Conservation (phyloP, 2,888 invertebrate genomes). For the Euphydryas editha region DNA sequence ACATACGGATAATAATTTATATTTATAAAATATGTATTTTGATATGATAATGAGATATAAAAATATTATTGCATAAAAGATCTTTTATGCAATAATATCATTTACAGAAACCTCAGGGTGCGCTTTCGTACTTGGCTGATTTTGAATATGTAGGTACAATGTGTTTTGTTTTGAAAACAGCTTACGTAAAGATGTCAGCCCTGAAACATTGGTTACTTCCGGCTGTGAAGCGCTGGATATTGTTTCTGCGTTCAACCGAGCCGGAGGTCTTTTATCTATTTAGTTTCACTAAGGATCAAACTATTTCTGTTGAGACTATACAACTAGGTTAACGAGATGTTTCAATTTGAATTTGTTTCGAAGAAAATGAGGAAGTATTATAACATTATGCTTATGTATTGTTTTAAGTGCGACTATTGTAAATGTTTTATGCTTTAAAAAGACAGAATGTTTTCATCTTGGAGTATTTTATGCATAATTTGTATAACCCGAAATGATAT, state of each 20-base stretch:
- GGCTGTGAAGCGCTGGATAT: slow-evolving; percentile 55
- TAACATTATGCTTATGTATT: background rate
- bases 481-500: too few relatives aligned
- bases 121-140: background rate
- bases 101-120: too few relatives aligned
- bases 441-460: background rate
- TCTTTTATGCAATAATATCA: too few relatives aligned
- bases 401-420: background rate
- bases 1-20: too few relatives aligned
- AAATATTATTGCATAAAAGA: too few relatives aligned
- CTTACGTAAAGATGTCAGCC: slow-evolving; percentile 48
- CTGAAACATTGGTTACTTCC: slow-evolving; percentile 49
- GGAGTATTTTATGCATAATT: too few relatives aligned
- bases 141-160: background rate
- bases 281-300: slow-evolving; percentile 40
- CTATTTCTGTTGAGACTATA: slow-evolving; percentile 27
- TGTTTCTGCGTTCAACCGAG: slow-evolving; percentile 58
- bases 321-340: slow-evolving; percentile 31
- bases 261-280: slow-evolving; percentile 41
- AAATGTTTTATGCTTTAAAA: slow-evolving; percentile 1
- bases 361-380: slow-evolving; percentile 21
- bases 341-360: slow-evolving; percentile 25
- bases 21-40: too few relatives aligned
- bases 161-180: background rate
- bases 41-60: too few relatives aligned